A percentile compares a stretch with the other conserved stretches of the same genome.
phyloP scores from a whole-genome alignment of 2,113 vertebrate genomes.

The Struthio camelus region DNA sequence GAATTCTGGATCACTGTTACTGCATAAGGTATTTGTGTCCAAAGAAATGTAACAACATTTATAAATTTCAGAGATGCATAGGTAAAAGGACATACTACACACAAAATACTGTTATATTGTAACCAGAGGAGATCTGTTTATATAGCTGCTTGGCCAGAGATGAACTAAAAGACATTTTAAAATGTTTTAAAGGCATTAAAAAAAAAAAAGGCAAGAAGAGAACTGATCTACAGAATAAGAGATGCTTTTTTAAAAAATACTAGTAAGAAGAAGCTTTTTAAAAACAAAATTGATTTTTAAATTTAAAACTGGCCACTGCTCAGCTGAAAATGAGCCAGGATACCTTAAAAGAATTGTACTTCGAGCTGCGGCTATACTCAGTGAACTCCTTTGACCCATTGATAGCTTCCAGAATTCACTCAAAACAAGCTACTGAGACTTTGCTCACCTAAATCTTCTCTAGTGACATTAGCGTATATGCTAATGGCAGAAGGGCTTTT shows the following conservation, averaged over 20 bases:
- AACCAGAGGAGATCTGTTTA: background rate
- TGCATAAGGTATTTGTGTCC: background rate
- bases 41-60: background rate
- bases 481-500: too few species aligned
- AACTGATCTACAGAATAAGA: background rate
- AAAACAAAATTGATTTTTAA: background rate
- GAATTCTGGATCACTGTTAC: rapidly evolving
- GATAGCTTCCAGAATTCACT: too few species aligned
- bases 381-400: too few species aligned
- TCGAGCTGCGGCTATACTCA: too few species aligned
- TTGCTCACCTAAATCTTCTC: too few species aligned
- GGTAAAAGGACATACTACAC: background rate
- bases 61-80: background rate
- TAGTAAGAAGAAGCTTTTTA: background rate
- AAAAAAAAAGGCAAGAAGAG: background rate
- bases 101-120: background rate
- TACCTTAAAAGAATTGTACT: too few species aligned
- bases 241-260: background rate
- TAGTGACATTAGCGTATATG: too few species aligned
- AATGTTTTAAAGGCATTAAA: background rate
- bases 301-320: background rate
- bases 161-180: background rate
- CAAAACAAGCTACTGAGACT: too few species aligned
- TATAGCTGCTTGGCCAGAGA: background rate
- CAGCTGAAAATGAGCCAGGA: too few species aligned